Evolutionary conservation across 2,113 vertebrate species (phyloP).

Genomic region (Rana temporaria): DNA sequence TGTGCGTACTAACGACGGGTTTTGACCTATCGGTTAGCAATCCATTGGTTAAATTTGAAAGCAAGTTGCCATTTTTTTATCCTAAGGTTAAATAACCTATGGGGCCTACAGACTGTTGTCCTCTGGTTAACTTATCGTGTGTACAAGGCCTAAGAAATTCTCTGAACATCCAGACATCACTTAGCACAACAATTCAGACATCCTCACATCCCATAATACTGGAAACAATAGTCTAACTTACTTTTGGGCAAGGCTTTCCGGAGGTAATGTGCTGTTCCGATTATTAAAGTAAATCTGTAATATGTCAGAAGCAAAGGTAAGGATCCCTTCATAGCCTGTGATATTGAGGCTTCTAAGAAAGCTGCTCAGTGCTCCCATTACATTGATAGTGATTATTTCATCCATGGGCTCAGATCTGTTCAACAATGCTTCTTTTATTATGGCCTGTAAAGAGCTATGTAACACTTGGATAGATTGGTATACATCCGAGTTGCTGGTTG

Average conservation of each 20-base stretch:
- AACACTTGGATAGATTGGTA: slow-evolving; percentile 3
- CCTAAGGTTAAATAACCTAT: no score
- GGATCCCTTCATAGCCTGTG: slow-evolving; percentile 5
- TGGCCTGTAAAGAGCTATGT: slow-evolving; percentile 10
- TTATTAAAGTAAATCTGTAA: slow-evolving; percentile 6
- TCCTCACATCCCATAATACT: not conserved
- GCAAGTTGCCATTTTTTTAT: no score
- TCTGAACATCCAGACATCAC: not conserved
- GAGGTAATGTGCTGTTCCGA: not conserved
- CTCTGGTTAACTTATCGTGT: no score
- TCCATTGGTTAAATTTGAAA: no score
- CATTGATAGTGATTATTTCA: not conserved
- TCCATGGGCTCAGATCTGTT: not conserved
- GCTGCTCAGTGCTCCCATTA: not conserved
- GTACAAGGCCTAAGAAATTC: no score
- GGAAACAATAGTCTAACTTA: slow-evolving; percentile 13
- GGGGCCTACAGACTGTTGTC: no score
- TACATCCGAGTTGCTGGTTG: not conserved
- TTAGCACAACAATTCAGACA: not conserved
- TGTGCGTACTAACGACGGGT: no score
- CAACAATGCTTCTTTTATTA: slow-evolving; percentile 10
- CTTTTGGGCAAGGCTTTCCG: slow-evolving; percentile 14
- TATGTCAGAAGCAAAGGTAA: slow-evolving; percentile 3
- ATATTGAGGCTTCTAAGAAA: slow-evolving; percentile 37
- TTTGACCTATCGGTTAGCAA: no score